A percentile compares a stretch with the other conserved stretches of the same genome.
Conservation (phyloP, 2,113 vertebrate species). For the Pseudorhombus dupliciocellatus region DNA sequence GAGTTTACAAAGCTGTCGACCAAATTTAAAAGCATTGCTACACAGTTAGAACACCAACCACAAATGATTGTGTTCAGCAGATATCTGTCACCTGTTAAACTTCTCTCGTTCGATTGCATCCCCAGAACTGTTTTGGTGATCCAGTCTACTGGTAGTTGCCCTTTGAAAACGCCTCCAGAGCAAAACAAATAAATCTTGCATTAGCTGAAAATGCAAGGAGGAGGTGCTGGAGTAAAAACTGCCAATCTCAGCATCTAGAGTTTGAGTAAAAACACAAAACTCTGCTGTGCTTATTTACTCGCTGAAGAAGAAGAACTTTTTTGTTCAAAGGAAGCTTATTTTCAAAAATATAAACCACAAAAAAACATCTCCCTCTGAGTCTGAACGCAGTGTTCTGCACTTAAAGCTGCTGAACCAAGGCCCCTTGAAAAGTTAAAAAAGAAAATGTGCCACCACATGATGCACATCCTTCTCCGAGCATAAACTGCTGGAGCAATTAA, state of each 20-base stretch:
- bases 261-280: neutral
- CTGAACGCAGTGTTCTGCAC: neutral
- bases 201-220: neutral
- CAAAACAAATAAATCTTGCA: neutral
- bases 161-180: neutral
- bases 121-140: too few species aligned
- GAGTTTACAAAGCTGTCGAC: too few species aligned
- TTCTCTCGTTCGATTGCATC: neutral
- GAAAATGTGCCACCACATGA: slow-evolving; percentile 37
- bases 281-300: neutral
- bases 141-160: neutral
- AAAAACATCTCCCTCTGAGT: neutral
- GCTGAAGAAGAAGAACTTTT: neutral
- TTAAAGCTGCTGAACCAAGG: neutral
- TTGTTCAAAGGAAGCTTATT: neutral
- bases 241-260: neutral
- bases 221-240: neutral
- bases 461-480: slow-evolving; percentile 47
- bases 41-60: too few species aligned
- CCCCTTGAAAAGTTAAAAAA: slow-evolving; percentile 36
- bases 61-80: neutral
- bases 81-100: neutral
- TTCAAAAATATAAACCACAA: neutral
- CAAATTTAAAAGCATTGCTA: too few species aligned
- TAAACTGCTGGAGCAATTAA: slow-evolving; percentile 70